phyloP scores from a whole-genome alignment of 2,888 invertebrate genomes.

The Yponomeuta cagnagella region DNA sequence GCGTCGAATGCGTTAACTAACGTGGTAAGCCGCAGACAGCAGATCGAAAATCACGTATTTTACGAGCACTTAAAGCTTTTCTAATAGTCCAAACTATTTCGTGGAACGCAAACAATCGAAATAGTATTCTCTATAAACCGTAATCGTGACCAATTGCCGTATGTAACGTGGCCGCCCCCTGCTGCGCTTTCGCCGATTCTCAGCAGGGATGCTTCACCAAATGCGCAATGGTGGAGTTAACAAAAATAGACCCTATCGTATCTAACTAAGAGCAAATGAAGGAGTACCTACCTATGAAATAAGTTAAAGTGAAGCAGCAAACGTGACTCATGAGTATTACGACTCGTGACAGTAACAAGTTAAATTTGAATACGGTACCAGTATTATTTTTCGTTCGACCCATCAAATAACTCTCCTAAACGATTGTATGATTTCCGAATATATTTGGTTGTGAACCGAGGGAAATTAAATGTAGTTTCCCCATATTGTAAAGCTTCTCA shows the following conservation, averaged over 20 bases:
- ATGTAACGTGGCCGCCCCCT: constrained; percentile 44
- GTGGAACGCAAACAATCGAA: neutral
- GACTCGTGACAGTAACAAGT: constrained; percentile 16
- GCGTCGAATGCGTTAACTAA: neutral
- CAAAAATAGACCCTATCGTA: neutral
- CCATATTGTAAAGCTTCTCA: too few species aligned
- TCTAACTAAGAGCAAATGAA: neutral
- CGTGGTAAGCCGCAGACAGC: neutral
- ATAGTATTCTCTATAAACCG: constrained; percentile 24
- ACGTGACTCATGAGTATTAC: constrained; percentile 43
- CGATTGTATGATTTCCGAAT: neutral
- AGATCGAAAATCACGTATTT: neutral
- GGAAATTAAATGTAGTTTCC: neutral
- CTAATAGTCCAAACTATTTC: neutral
- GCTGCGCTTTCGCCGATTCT: constrained; percentile 46
- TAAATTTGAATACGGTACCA: constrained; percentile 8
- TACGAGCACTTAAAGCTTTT: neutral
- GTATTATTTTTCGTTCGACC: constrained; percentile 10
- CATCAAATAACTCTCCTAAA: neutral
- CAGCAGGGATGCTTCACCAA: constrained; percentile 49
- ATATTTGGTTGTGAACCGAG: neutral
- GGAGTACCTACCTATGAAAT: neutral
- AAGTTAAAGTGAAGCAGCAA: constrained; percentile 31
- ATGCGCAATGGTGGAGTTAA: constrained; percentile 18
- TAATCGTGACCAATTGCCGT: constrained; percentile 64